A percentile compares a stretch with the other conserved stretches of the same genome.
Conservation (phyloP, 2,888 invertebrate genomes). For the Acheta domesticus region DNA sequence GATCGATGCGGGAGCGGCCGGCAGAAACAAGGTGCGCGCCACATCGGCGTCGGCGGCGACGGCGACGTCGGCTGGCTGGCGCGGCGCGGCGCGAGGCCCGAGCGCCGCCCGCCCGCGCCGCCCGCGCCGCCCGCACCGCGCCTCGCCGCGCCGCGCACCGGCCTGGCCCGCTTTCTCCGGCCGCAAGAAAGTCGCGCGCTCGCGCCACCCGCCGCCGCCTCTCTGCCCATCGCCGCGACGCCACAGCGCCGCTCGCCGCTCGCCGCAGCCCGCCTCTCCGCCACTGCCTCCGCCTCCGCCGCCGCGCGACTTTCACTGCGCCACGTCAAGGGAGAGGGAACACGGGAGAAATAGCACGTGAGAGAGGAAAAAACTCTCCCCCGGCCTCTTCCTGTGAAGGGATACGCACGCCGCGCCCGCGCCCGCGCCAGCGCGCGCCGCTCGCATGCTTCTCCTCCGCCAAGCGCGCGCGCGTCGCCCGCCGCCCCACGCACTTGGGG, state of each 20-base stretch:
- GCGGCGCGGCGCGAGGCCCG: background rate
- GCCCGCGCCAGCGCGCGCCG: too few relatives aligned
- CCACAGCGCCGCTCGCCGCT: too few relatives aligned
- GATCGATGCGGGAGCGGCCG: background rate
- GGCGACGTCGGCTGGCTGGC: background rate
- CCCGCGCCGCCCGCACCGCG: background rate
- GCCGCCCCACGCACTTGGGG: too few relatives aligned
- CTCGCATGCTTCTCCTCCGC: too few relatives aligned
- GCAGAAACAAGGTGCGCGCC: background rate
- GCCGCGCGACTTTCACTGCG: background rate
- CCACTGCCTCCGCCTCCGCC: background rate
- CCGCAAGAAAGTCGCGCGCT: background rate
- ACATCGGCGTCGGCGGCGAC: background rate
- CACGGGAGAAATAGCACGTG: background rate
- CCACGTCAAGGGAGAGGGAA: background rate
- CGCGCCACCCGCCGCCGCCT: background rate
- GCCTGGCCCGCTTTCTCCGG: conserved; percentile 1
- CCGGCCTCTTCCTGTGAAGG: too few relatives aligned
- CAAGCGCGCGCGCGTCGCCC: too few relatives aligned
- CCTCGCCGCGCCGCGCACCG: background rate
- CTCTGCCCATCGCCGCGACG: background rate
- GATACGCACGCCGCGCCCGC: too few relatives aligned
- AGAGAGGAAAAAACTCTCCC: background rate
- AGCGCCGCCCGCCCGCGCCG: background rate
- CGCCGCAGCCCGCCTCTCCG: too few relatives aligned